Base-by-base conservation (phyloP, 2,113 vertebrate species). In the Eulacestoma nigropectus region DNA sequence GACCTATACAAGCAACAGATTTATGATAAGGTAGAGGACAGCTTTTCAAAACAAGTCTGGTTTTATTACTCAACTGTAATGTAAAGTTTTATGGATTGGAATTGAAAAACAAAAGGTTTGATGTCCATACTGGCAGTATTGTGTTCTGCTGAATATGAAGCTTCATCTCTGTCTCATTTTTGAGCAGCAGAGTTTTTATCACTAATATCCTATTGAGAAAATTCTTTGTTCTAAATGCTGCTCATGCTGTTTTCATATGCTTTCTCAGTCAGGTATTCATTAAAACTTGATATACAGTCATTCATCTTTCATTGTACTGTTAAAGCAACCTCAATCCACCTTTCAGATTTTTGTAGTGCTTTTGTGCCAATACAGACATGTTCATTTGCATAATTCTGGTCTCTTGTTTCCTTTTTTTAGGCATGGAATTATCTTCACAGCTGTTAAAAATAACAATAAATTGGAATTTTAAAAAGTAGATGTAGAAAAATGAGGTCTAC, bases 41-140 rank as follows among this genome's bases (percentile, higher is more conserved):
- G 37, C 18, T 85, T 95, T 87, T 77, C 56, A 59, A 92, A 93
- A 85, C 46, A 92, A 94, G 37, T 62, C 46, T 80, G 16, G 1
- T 94, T 95, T 95, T 90, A 92, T 86, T 80, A 80, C 72, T 95
- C 59, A 64, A 53, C 37, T 59, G n/a, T 18, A 90, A 88, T 46
- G 16, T 93, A 80, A 92, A 86, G 8, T 93, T 95, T 96, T 94
- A 97, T 85, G 67, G 10, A 14, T 57, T 94, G 41, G 37, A 94
- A 93, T 76, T 79, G 74, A 76, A 82, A 96, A 94, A 30, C 65
- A 93, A 64, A 91, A 90, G 20, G 25, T 92, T 86, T 95, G 25
- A 67, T 90, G 63, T 83, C 75, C 42, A 11, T 62, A 69, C 53
- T 65, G 67, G 8, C 15, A 70, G 6, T 65, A 84, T 57, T 84